These are phyloP conservation scores for Oscheius sp. DNA, from an alignment of 2,888 invertebrate species.

Conservation along the genomic window DNA sequence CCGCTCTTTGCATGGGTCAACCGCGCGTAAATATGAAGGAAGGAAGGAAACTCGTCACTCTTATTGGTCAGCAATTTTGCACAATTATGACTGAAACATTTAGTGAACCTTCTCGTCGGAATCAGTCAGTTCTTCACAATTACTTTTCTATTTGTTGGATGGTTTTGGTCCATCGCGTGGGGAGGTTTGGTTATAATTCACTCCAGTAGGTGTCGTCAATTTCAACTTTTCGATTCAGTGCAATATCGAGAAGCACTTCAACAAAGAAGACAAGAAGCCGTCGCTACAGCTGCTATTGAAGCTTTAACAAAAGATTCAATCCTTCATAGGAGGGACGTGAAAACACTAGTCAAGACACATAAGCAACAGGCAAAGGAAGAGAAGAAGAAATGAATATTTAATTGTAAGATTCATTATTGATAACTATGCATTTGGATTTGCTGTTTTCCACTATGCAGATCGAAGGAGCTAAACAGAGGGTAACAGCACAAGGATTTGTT, in stretches of 20 bases:
- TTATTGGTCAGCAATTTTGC: too few species aligned
- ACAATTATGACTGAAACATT: too few species aligned
- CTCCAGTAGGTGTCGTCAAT: slow-evolving; percentile 77
- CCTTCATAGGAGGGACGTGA: slow-evolving; percentile 68
- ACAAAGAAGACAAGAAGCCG: slow-evolving; percentile 68
- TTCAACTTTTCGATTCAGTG: slow-evolving; percentile 51
- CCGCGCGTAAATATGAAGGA: slow-evolving; percentile 86
- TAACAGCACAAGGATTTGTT: slow-evolving; percentile 9
- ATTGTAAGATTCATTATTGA: not conserved
- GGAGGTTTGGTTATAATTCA: slow-evolving; percentile 89
- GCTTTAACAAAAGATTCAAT: slow-evolving; percentile 70
- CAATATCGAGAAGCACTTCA: slow-evolving; percentile 70
- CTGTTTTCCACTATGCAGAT: slow-evolving; percentile 11
- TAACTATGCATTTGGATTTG: not conserved
- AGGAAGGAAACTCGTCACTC: slow-evolving; percentile 74
- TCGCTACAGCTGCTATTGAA: slow-evolving; percentile 70
- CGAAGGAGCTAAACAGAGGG: not conserved
- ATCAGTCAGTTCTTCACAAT: slow-evolving; percentile 90
- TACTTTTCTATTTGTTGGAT: slow-evolving; percentile 83
- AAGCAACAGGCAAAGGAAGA: slow-evolving; percentile 50
- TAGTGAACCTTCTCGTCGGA: slow-evolving; percentile 78
- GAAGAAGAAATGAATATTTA: slow-evolving; percentile 28
- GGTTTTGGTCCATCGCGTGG: slow-evolving; percentile 99
- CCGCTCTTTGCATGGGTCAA: slow-evolving; percentile 87
- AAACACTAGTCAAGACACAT: slow-evolving; percentile 62